Percentiles rank a stretch among this genome's conserved stretches.
Evolutionary conservation across 2,113 vertebrate genomes (phyloP).

Genomic region (Spilogale gracilis): DNA sequence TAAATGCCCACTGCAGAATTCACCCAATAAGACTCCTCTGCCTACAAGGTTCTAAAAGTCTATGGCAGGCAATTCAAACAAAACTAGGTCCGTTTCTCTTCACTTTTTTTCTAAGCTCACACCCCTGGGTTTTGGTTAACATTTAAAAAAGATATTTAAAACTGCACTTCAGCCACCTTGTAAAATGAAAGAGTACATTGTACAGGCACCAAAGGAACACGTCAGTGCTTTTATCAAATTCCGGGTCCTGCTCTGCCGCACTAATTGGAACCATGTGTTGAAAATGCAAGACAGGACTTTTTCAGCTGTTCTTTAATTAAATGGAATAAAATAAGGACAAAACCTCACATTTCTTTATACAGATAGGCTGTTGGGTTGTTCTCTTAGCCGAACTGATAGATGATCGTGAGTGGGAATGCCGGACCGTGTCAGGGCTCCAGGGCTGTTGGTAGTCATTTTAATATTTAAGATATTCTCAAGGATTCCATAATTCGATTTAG

Average conservation of each 20-base stretch:
- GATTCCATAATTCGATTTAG: not conserved
- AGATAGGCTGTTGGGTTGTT: not conserved
- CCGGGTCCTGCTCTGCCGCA: conserved; percentile 27
- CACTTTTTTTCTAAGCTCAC: conserved; percentile 66
- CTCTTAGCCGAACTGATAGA: conserved; percentile 8
- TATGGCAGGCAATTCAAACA: conserved; percentile 50
- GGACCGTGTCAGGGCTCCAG: not conserved
- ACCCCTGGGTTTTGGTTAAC: conserved; percentile 74
- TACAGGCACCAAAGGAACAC: conserved; percentile 62
- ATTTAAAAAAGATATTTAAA: conserved; percentile 74
- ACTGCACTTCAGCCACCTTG: conserved; percentile 62
- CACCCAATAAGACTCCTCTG: conserved; percentile 33
- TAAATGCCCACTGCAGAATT: conserved; percentile 55
- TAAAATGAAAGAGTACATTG: conserved; percentile 81
- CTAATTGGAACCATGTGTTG: conserved; percentile 77
- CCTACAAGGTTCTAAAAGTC: conserved; percentile 25
- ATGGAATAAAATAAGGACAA: conserved; percentile 65
- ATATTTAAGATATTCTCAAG: not conserved
- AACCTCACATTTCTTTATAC: conserved; percentile 54
- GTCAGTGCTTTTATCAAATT: conserved; percentile 79
- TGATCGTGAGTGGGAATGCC: not conserved
- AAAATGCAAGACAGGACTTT: conserved; percentile 74
- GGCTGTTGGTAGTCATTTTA: not conserved
- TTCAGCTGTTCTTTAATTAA: conserved; percentile 81
- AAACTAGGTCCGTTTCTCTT: not conserved